These are phyloP conservation scores for Progne subis DNA, from an alignment of 2,113 vertebrate species.

Conservation along the genomic window DNA sequence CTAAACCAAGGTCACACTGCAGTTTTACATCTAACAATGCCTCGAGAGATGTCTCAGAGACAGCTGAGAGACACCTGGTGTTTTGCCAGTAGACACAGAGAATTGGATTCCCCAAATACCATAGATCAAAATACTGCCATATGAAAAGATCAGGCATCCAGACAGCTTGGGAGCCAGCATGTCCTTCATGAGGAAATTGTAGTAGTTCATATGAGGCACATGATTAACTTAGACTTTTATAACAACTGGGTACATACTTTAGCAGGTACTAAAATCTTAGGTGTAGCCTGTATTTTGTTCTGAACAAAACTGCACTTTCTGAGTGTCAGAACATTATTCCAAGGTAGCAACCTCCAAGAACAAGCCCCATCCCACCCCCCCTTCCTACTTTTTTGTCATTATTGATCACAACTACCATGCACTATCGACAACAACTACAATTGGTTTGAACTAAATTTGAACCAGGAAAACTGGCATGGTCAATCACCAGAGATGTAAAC, in stretches of 20 bases:
- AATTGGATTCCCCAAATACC: not conserved
- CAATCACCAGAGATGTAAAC: not conserved
- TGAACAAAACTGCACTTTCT: not conserved
- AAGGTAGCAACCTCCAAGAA: not conserved
- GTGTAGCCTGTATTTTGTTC: not conserved
- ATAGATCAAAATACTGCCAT: not conserved
- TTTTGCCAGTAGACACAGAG: not conserved
- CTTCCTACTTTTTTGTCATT: not conserved
- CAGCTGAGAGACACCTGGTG: not conserved
- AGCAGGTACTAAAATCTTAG: not conserved
- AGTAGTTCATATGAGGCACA: not conserved
- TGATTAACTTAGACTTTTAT: not conserved
- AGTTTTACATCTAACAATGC: not conserved
- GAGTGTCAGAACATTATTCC: not conserved
- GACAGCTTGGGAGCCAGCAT: not conserved
- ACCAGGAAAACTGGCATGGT: not conserved
- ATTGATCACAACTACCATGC: not conserved
- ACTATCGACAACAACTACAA: not conserved
- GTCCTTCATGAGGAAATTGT: not conserved
- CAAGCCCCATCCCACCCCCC: too few relatives aligned
- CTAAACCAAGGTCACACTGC: not conserved
- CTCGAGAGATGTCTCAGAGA: not conserved
- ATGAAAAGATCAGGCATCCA: not conserved
- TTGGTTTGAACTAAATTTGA: not conserved
- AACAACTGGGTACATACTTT: not conserved